Evolutionary conservation across 2,888 invertebrate species (phyloP).

Genomic region (Chaitophorus viminalis): DNA sequence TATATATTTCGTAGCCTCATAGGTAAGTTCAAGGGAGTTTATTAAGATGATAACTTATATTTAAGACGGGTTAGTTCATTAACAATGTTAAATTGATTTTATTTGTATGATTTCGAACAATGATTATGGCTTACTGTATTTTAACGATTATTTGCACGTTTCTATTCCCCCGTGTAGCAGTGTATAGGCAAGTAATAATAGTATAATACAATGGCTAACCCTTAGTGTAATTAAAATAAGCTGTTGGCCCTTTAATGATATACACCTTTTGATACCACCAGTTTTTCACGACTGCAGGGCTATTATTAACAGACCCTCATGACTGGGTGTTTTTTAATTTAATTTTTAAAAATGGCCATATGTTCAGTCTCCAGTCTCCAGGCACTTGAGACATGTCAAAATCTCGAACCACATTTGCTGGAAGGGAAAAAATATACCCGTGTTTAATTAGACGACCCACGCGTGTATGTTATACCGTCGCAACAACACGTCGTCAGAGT

Average conservation of each 20-base stretch:
- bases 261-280: slow-evolving; percentile 40
- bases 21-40: no score
- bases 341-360: slow-evolving; percentile 45
- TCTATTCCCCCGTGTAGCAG: neutral
- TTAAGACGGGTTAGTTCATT: neutral
- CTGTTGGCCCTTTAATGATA: slow-evolving; percentile 21
- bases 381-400: slow-evolving; percentile 51
- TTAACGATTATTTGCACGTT: slow-evolving; percentile 22
- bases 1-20: no score
- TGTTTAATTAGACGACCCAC: slow-evolving; percentile 53
- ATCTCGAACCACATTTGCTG: slow-evolving; percentile 25
- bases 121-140: slow-evolving; percentile 9
- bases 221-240: slow-evolving; percentile 41
- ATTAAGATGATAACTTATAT: no score
- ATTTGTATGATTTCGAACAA: slow-evolving; percentile 24
- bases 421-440: slow-evolving; percentile 30
- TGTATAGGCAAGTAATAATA: neutral
- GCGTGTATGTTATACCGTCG: neutral
- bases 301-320: slow-evolving; percentile 47
- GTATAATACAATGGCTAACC: slow-evolving; percentile 37
- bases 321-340: slow-evolving; percentile 40
- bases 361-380: slow-evolving; percentile 35
- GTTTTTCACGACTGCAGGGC: slow-evolving; percentile 22
- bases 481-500: neutral
- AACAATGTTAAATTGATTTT: slow-evolving; percentile 12